phyloP scores from a whole-genome alignment of 2,797 vertebrate genomes.

The Danionella dracula region DNA sequence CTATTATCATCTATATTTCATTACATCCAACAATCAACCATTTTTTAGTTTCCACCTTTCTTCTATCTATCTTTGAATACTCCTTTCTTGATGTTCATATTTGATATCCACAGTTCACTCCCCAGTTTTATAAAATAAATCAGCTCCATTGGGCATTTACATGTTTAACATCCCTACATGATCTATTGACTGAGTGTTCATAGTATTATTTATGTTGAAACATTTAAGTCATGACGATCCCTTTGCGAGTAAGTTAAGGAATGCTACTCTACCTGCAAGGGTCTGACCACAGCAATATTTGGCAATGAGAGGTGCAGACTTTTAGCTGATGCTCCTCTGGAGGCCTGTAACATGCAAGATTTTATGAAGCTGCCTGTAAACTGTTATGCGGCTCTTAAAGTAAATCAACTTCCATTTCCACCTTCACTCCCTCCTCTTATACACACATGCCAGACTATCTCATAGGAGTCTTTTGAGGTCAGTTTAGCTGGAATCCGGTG shows the following conservation, averaged over 20 bases:
- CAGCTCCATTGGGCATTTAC: no score
- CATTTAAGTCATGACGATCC: not conserved
- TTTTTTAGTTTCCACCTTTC: no score
- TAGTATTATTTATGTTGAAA: not conserved
- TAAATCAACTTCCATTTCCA: constrained; percentile 57
- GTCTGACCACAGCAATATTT: constrained; percentile 54
- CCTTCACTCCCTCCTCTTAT: constrained; percentile 33
- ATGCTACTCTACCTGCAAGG: not conserved
- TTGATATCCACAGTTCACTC: no score
- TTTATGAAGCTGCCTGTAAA: constrained; percentile 64
- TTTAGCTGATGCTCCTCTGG: constrained; percentile 61
- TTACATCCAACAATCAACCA: no score
- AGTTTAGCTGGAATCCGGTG: constrained; percentile 48
- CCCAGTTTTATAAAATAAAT: not conserved
- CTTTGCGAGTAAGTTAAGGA: not conserved
- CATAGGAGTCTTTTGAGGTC: constrained; percentile 65
- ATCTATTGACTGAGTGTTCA: not conserved
- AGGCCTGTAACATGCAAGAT: constrained; percentile 65
- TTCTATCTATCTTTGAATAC: not conserved
- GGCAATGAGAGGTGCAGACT: constrained; percentile 47
- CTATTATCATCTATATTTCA: no score
- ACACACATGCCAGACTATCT: constrained; percentile 60
- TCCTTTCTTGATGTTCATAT: not conserved
- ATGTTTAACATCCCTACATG: no score
- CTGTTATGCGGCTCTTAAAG: constrained; percentile 62